Percentiles rank a stretch among this genome's conserved stretches.
These are phyloP conservation scores for Toxostoma redivivum DNA, from an alignment of 2,113 vertebrate species.

Conservation along the genomic window DNA sequence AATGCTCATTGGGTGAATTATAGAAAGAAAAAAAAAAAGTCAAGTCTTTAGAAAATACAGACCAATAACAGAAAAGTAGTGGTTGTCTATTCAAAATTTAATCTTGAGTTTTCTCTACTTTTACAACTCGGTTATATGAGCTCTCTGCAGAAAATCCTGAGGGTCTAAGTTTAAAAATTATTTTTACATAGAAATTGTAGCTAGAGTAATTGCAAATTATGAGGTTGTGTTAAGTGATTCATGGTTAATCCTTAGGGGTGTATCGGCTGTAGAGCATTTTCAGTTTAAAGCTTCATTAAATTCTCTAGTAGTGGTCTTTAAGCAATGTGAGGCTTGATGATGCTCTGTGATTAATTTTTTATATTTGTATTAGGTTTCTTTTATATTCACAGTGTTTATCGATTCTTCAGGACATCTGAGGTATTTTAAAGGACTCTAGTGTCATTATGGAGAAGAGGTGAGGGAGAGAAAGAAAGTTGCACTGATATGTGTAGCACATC, in stretches of 20 bases:
- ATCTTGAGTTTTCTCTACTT: neutral
- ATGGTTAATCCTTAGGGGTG: neutral
- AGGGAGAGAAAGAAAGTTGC: neutral
- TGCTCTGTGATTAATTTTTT: neutral
- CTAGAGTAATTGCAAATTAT: neutral
- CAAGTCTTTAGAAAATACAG: neutral
- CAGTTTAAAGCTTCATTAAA: conserved; percentile 18
- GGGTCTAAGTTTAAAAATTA: neutral
- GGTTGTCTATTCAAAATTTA: neutral
- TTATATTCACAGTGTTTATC: neutral
- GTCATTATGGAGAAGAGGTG: neutral
- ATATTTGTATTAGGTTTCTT: neutral
- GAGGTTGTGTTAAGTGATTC: neutral
- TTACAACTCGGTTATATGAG: neutral
- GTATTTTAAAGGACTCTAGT: neutral
- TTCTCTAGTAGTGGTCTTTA: neutral
- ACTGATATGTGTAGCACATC: neutral
- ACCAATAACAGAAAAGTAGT: neutral
- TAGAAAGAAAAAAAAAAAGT: neutral
- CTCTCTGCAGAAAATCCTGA: neutral
- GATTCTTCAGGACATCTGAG: neutral
- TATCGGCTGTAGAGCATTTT: neutral
- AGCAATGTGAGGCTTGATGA: neutral
- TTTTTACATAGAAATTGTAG: neutral
- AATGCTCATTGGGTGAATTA: neutral